Evolutionary conservation across 2,797 vertebrate species (phyloP).

Genomic region (Chelonia mydas): DNA sequence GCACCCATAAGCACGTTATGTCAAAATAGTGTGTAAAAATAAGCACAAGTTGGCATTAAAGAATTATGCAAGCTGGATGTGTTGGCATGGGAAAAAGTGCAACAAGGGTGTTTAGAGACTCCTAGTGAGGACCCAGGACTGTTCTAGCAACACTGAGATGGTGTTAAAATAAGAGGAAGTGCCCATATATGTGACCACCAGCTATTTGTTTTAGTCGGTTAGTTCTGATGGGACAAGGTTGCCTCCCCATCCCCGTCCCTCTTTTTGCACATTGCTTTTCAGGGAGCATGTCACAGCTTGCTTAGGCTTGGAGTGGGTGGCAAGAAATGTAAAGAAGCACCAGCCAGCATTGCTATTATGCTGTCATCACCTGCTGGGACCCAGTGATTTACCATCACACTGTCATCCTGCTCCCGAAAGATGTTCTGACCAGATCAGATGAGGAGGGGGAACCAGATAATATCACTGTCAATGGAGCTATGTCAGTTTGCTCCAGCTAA

Average conservation of each 20-base stretch:
- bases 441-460: not conserved
- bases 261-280: not conserved
- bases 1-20: not conserved
- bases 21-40: conserved; percentile 54
- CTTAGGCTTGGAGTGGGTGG: not conserved
- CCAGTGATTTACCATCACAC: not conserved
- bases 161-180: not conserved
- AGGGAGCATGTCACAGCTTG: not conserved
- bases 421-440: not conserved
- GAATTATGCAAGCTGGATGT: conserved; percentile 57
- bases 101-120: not conserved
- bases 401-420: not conserved
- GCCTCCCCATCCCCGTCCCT: not conserved
- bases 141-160: not conserved
- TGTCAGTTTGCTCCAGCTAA: not conserved
- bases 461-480: not conserved
- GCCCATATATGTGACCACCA: not conserved
- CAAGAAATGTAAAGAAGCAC: not conserved
- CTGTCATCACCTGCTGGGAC: not conserved
- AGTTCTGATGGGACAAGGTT: not conserved
- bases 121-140: conserved; percentile 3
- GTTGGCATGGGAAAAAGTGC: not conserved
- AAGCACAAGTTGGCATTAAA: not conserved
- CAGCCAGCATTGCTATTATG: not conserved
- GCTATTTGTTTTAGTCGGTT: not conserved